Conservation (phyloP, 2,113 vertebrate species). For the Antechinus stuartii region DNA sequence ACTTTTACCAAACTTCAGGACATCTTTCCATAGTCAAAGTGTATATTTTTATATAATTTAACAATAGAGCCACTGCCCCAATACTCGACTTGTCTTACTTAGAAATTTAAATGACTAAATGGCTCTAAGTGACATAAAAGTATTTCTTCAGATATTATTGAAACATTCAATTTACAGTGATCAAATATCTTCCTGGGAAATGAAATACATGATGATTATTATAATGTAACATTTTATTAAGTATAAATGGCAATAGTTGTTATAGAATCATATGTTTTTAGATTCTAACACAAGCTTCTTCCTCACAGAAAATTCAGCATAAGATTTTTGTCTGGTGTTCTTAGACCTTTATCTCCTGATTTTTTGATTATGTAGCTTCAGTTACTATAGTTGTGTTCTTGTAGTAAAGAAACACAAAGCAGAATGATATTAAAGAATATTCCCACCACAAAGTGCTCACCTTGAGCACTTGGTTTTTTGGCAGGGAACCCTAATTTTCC, state of each 20-base stretch:
- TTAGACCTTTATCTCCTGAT: background rate
- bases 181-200: background rate
- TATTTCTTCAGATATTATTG: conserved; percentile 26
- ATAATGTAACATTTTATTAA: background rate
- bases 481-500: background rate
- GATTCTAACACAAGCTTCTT: background rate
- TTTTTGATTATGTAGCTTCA: background rate
- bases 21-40: conserved; percentile 17
- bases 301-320: background rate
- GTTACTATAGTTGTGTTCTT: background rate
- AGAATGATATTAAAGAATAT: background rate
- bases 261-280: background rate
- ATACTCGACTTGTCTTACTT: conserved; percentile 23
- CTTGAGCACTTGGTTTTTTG: background rate
- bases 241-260: background rate
- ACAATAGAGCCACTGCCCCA: background rate
- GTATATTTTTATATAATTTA: background rate
- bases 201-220: background rate
- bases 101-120: conserved; percentile 26
- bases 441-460: background rate
- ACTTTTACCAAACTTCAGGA: conserved; percentile 7
- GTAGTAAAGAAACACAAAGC: background rate
- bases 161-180: conserved; percentile 28
- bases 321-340: background rate
- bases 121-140: background rate